Percentiles rank a stretch among this genome's conserved stretches.
Evolutionary conservation across 2,113 vertebrate genomes (phyloP).

Genomic region (Willisornis vidua): DNA sequence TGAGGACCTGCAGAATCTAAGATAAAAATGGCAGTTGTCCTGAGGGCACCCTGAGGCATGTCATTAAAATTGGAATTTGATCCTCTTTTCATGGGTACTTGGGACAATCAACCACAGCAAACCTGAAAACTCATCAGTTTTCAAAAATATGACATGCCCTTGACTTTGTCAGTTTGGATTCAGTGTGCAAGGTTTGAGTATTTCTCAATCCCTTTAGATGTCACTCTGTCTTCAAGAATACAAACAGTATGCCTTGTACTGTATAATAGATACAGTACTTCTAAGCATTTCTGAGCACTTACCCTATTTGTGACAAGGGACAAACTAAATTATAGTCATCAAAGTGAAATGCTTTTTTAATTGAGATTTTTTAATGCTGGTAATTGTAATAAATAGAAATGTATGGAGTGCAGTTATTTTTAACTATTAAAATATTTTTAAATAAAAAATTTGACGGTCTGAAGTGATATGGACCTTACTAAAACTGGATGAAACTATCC

Average conservation of each 20-base stretch:
- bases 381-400: slow-evolving; percentile 53
- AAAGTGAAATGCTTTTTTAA: slow-evolving; percentile 38
- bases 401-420: slow-evolving; percentile 13
- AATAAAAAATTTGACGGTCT: neutral
- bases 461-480: neutral
- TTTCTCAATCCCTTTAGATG: slow-evolving; percentile 96
- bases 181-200: slow-evolving; percentile 63
- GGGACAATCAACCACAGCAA: slow-evolving; percentile 92
- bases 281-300: slow-evolving; percentile 7
- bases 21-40: slow-evolving; percentile 96
- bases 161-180: slow-evolving; percentile 83
- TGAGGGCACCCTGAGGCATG: slow-evolving; percentile 92
- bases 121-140: slow-evolving; percentile 97
- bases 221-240: slow-evolving; percentile 98
- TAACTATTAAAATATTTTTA: slow-evolving; percentile 7
- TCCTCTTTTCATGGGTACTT: slow-evolving; percentile 88
- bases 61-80: slow-evolving; percentile 97
- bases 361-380: slow-evolving; percentile 27
- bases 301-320: slow-evolving; percentile 49
- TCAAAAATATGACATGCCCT: slow-evolving; percentile 87
- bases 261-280: neutral
- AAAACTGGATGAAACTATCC: neutral
- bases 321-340: slow-evolving; percentile 51
- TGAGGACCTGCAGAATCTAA: slow-evolving; percentile 84
- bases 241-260: neutral